A percentile compares a stretch with the other conserved stretches of the same genome.
Evolutionary conservation across 2,888 invertebrate genomes (phyloP).

Genomic region (Bellardia bayeri): DNA sequence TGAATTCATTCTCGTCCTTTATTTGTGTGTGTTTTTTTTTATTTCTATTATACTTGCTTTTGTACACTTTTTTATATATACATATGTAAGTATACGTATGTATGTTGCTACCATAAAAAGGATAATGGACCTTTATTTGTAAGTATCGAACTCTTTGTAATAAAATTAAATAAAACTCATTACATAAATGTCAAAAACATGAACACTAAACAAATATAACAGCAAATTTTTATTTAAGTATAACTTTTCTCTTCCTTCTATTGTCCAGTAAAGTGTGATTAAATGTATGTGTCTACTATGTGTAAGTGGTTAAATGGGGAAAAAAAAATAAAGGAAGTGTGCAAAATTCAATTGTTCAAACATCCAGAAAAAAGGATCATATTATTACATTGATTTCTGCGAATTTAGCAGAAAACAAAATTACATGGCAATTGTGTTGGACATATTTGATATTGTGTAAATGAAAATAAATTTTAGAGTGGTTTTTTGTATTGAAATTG

Average conservation of each 20-base stretch:
- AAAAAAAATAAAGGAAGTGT: constrained; percentile 56
- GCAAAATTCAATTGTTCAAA: constrained; percentile 59
- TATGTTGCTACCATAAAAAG: constrained; percentile 2
- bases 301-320: neutral
- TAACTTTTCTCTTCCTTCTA: neutral
- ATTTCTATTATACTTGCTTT: constrained; percentile 18
- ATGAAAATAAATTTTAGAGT: constrained; percentile 27
- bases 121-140: constrained; percentile 60
- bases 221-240: constrained; percentile 45
- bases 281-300: neutral
- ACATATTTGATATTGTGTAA: constrained; percentile 7
- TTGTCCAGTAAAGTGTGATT: constrained; percentile 13
- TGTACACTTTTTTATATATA: neutral
- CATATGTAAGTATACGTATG: neutral
- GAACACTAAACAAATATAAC: constrained; percentile 58
- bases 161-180: constrained; percentile 73
- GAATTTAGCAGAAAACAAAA: constrained; percentile 54
- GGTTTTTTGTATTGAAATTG: constrained; percentile 17
- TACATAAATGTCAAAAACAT: constrained; percentile 72
- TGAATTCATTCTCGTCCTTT: neutral
- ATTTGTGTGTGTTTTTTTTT: neutral
- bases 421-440: constrained; percentile 49
- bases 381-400: constrained; percentile 65
- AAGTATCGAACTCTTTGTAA: constrained; percentile 61
- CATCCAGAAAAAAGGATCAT: constrained; percentile 65